Percentiles rank a stretch among this genome's conserved stretches.
Conservation (phyloP, 2,888 invertebrate species). For the Tetanocera ferruginea region DNA sequence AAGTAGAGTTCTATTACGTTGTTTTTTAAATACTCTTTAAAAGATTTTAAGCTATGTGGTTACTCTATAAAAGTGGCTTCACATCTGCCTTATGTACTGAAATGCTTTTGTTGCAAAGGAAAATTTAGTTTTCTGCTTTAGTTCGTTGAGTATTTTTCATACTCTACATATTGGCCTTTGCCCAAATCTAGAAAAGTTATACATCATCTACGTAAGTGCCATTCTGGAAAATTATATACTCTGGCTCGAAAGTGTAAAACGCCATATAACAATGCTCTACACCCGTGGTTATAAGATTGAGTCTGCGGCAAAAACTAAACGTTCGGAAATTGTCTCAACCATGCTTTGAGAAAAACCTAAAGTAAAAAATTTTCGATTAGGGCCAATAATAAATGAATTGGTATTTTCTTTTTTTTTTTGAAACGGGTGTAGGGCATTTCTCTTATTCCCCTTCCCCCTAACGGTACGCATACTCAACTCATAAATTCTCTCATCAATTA, state of each 20-base stretch:
- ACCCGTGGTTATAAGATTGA: slow-evolving; percentile 7
- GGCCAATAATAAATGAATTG: neutral
- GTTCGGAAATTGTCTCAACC: neutral
- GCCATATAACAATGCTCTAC: slow-evolving; percentile 20
- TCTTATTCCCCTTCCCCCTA: neutral
- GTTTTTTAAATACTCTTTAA: too few relatives aligned
- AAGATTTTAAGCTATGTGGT: too few relatives aligned
- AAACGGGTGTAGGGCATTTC: slow-evolving; percentile 31
- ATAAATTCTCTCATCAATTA: slow-evolving; percentile 28
- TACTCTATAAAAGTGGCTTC: too few relatives aligned
- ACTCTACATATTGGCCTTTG: too few relatives aligned
- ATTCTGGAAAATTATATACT: slow-evolving; percentile 35
- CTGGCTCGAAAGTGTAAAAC: slow-evolving; percentile 37
- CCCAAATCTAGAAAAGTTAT: too few relatives aligned
- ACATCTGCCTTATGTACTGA: too few relatives aligned
- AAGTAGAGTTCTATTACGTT: too few relatives aligned
- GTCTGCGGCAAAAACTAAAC: neutral
- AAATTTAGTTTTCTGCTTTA: too few relatives aligned
- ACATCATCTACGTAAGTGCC: neutral
- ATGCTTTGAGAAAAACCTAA: neutral
- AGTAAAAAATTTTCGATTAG: neutral
- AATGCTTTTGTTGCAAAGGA: too few relatives aligned
- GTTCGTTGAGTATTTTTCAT: too few relatives aligned
- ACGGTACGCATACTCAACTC: slow-evolving; percentile 11
- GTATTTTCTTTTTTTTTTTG: neutral